phyloP scores from a whole-genome alignment of 2,113 vertebrate genomes.

The Lonchura striata region DNA sequence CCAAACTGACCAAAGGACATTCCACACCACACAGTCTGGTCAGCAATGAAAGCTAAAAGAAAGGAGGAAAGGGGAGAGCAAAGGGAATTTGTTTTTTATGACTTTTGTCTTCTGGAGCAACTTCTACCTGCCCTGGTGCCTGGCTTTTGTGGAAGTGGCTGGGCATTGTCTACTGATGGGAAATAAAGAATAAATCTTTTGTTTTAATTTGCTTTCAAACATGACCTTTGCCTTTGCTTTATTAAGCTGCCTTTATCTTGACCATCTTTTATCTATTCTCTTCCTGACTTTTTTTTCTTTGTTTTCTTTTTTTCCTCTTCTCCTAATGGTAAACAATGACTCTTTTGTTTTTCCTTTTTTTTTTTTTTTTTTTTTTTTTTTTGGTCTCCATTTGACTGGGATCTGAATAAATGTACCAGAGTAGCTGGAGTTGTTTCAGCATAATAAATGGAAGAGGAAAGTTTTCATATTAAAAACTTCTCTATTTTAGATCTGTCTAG shows the following conservation, averaged over 20 bases:
- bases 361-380: background rate
- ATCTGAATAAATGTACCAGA: background rate
- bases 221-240: background rate
- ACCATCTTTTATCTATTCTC: background rate
- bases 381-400: fast-evolving
- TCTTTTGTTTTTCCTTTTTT: too few relatives aligned
- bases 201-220: background rate
- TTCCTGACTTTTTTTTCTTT: background rate
- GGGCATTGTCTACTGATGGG: background rate
- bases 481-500: background rate
- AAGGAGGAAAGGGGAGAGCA: background rate
- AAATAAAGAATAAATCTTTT: background rate
- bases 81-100: background rate
- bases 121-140: background rate
- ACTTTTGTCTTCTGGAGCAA: background rate
- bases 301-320: fast-evolving
- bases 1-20: background rate
- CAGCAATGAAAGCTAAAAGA: background rate
- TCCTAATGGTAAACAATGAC: background rate
- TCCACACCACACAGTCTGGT: background rate
- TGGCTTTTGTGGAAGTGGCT: background rate
- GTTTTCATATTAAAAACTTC: background rate
- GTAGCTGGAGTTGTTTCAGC: background rate
- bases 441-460: background rate
- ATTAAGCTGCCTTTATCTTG: background rate